phyloP scores from a whole-genome alignment of 2,888 invertebrate genomes.

The Epicampocera succincta region DNA sequence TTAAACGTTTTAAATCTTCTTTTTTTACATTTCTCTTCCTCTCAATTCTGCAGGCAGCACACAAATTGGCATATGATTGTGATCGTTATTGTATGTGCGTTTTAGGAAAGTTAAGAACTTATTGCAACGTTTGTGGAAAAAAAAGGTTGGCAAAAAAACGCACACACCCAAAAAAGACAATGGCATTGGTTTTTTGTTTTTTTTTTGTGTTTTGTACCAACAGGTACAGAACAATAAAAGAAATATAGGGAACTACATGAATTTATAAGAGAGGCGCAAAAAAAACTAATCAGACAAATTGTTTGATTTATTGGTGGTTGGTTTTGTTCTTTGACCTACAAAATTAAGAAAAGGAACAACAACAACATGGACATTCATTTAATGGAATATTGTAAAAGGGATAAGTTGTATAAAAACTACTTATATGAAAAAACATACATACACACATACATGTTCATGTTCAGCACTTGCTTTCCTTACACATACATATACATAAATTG shows the following conservation, averaged over 20 bases:
- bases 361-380: no score
- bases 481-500: no score
- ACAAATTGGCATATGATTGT: slow-evolving; percentile 65
- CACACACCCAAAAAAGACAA: slow-evolving; percentile 27
- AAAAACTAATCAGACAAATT: slow-evolving; percentile 59
- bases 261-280: slow-evolving; percentile 12
- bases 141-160: slow-evolving; percentile 31
- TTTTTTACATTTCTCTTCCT: no score
- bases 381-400: no score
- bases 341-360: slow-evolving; percentile 8
- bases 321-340: slow-evolving; percentile 28
- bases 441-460: no score
- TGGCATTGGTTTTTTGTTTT: slow-evolving; percentile 40
- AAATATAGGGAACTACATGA: neutral
- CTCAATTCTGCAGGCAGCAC: no score
- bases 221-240: neutral
- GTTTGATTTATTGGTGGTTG: slow-evolving; percentile 61
- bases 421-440: no score
- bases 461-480: no score
- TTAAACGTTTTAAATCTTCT: no score
- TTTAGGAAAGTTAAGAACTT: slow-evolving; percentile 38
- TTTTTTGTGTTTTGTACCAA: neutral
- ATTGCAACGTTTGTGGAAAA: neutral
- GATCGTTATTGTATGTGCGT: slow-evolving; percentile 45
- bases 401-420: no score